Evolutionary conservation across 2,113 vertebrate species (phyloP).

Genomic region (Ahaetulla prasina): DNA sequence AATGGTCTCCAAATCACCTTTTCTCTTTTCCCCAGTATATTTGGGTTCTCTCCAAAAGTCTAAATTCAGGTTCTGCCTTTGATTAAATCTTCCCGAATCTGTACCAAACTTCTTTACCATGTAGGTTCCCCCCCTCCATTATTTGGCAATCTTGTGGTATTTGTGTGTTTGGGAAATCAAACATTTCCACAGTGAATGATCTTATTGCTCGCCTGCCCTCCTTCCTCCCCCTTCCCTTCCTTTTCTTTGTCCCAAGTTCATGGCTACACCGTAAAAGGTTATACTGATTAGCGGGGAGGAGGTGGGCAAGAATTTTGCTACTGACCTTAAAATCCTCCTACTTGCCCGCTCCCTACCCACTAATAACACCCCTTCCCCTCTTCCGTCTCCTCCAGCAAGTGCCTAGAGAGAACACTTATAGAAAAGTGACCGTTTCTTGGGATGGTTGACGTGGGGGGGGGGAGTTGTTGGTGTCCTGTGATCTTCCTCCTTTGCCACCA

Average conservation of each 20-base stretch:
- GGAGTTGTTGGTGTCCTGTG: not conserved
- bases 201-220: not conserved
- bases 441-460: not conserved
- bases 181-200: not conserved
- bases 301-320: not conserved
- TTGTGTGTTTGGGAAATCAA: not conserved
- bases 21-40: not conserved
- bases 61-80: not conserved
- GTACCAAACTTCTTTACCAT: not conserved
- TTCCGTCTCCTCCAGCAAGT: not conserved
- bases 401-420: not conserved
- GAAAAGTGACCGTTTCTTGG: not conserved
- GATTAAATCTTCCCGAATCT: not conserved
- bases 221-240: not conserved
- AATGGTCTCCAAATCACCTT: not conserved
- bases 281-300: not conserved
- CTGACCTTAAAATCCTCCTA: not conserved
- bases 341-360: not conserved
- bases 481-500: not conserved
- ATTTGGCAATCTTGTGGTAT: not conserved
- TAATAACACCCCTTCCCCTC: not conserved
- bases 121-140: not conserved
- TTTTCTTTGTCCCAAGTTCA: conserved; percentile 18
- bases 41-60: not conserved
- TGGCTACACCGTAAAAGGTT: not conserved